A percentile compares a stretch with the other conserved stretches of the same genome.
Evolutionary conservation across 2,113 vertebrate species (phyloP).

Genomic region (Egretta garzetta): DNA sequence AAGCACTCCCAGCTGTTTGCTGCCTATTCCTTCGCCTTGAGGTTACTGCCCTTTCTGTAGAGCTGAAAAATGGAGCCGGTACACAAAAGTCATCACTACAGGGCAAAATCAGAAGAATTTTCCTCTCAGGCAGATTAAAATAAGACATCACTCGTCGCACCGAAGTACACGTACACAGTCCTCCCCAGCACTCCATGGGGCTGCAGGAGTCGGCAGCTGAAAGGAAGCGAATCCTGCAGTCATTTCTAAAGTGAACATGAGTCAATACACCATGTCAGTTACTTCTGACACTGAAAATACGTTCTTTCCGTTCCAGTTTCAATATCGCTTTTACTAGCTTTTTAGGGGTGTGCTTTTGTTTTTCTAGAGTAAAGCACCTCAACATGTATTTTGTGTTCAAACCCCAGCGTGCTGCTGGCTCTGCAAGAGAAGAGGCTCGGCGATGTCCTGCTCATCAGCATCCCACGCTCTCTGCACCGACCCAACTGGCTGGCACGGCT

Average conservation of each 20-base stretch:
- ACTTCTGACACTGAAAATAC: neutral
- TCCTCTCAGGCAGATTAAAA: neutral
- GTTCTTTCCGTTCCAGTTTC: neutral
- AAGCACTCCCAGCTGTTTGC: neutral
- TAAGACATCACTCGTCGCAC: neutral
- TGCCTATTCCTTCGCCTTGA: constrained; percentile 15
- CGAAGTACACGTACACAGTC: neutral
- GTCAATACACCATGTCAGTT: neutral
- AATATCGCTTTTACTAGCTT: neutral
- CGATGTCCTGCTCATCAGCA: neutral
- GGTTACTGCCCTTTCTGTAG: neutral
- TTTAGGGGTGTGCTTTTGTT: neutral
- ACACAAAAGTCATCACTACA: neutral
- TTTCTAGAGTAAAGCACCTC: neutral
- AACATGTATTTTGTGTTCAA: neutral
- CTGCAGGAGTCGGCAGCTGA: neutral
- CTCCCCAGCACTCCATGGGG: neutral
- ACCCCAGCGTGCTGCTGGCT: accelerated
- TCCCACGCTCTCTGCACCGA: neutral
- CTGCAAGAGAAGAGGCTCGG: neutral
- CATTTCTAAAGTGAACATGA: neutral
- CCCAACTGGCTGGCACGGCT: neutral
- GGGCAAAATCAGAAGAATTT: neutral
- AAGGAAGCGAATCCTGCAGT: neutral
- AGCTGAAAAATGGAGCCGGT: neutral